These are phyloP conservation scores for Panurus biarmicus DNA, from an alignment of 2,113 vertebrate species.

Conservation along the genomic window DNA sequence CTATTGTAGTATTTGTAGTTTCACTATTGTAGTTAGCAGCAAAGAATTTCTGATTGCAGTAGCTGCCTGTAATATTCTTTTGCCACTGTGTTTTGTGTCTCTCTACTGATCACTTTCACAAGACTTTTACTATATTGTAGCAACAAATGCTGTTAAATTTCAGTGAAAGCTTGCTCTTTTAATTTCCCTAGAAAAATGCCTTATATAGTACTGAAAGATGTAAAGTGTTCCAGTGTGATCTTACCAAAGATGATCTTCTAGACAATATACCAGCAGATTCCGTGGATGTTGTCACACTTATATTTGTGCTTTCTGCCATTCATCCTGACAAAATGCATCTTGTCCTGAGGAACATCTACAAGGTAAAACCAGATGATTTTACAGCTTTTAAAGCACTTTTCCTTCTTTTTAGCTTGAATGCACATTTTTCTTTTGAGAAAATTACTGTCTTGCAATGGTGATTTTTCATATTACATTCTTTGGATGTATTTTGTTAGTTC, in stretches of 20 bases:
- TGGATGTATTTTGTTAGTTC: not conserved
- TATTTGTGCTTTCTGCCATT: constrained; percentile 93
- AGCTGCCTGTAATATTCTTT: not conserved
- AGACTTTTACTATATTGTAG: not conserved
- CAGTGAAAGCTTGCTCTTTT: not conserved
- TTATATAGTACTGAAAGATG: constrained; percentile 79
- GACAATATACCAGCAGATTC: constrained; percentile 74
- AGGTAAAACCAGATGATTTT: constrained; percentile 65
- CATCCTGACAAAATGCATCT: constrained; percentile 93
- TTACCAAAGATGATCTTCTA: constrained; percentile 86
- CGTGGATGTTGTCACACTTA: constrained; percentile 83
- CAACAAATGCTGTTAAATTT: not conserved
- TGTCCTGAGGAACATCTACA: constrained; percentile 81
- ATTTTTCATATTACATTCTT: not conserved
- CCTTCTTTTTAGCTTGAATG: not conserved
- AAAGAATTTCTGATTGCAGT: not conserved
- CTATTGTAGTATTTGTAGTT: not conserved
- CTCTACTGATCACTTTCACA: not conserved
- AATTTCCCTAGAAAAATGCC: constrained; percentile 77
- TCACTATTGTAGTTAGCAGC: not conserved
- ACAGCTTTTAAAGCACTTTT: not conserved
- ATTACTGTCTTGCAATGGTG: not conserved
- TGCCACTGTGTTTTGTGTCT: not conserved
- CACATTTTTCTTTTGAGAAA: not conserved
- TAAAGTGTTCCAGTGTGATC: constrained; percentile 90